Evolutionary conservation across 2,888 invertebrate species (phyloP).

Genomic region (Agrotis ipsilon): DNA sequence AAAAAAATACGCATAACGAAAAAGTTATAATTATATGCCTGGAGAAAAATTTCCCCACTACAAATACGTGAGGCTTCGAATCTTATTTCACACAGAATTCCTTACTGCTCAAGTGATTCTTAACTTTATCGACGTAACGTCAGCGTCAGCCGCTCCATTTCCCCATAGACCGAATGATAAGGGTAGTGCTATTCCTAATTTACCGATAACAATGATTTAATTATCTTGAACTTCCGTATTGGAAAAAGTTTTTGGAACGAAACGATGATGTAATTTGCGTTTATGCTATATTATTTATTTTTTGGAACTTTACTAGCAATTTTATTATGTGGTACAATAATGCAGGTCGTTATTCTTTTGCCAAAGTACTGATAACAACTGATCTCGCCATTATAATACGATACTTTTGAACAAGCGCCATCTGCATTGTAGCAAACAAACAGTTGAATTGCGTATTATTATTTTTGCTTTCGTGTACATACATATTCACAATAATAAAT

Average conservation of each 20-base stretch:
- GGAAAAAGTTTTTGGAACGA: too few species aligned
- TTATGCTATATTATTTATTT: too few species aligned
- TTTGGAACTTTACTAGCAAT: background rate
- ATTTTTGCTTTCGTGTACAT: background rate
- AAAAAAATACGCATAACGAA: too few species aligned
- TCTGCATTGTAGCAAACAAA: background rate
- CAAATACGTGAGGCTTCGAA: background rate
- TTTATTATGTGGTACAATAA: background rate
- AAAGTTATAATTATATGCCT: background rate
- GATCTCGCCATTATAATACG: too few species aligned
- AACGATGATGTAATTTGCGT: too few species aligned
- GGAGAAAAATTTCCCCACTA: background rate
- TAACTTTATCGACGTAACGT: slow-evolving; percentile 5
- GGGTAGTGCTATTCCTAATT: slow-evolving; percentile 6
- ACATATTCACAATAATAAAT: too few species aligned
- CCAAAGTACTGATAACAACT: background rate
- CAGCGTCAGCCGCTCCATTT: background rate
- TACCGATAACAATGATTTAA: slow-evolving; percentile 6
- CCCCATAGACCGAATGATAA: background rate
- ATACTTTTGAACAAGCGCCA: too few species aligned
- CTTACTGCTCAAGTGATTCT: background rate
- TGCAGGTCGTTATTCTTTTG: background rate
- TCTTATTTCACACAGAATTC: background rate
- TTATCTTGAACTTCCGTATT: background rate
- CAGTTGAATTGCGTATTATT: background rate